Base-by-base conservation (phyloP, 2,888 invertebrate species). In the Lochmaea crataegi region DNA sequence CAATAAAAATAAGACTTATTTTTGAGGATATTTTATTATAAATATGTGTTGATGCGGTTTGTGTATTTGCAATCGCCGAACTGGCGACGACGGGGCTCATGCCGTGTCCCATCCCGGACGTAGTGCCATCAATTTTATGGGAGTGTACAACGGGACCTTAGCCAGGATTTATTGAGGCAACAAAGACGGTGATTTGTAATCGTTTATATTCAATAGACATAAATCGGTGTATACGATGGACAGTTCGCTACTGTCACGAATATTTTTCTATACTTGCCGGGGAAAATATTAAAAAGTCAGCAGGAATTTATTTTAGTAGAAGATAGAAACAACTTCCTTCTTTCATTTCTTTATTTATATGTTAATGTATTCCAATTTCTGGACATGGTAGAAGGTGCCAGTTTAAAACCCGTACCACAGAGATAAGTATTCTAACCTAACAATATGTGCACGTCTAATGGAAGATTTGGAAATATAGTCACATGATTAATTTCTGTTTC, bases 51-150 rank as follows among this genome's bases (percentile, higher is more conserved):
- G 60, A 26, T 38, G 32, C 16, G 14, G 60, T 14, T 32, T 60
- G 16, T 63, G 16, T 63, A 41, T 42, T 11, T 42, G 61, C 22
- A 63, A 42, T 63, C 65, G 38, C 12, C 57, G 26, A 16, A 32
- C 16, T 56, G 66, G 41, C 66, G 56, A 42, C 66, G 66, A 66
- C 66, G 42, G 42, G 32, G 41, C 41, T 56, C 42, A 18, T 38
- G 41, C 53, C 65, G 73, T 63, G 42, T 63, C 42, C 61, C 61
- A 41, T 63, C 51, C 68, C 60, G 68, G 68, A 65, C 63, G 65
- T 65, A 58, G 58, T 65, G 60, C 68, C 58, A 73, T 73, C 65
- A 69, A 65, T 73, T 73, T 68, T 73, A 73, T 73, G 65, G 68
- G 57, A 66, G 57, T 66, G 66, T 57, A 66, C 38, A 56, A 41